A percentile compares a stretch with the other conserved stretches of the same genome.
phyloP scores from a whole-genome alignment of 2,113 vertebrate genomes.

The Columbina picui region DNA sequence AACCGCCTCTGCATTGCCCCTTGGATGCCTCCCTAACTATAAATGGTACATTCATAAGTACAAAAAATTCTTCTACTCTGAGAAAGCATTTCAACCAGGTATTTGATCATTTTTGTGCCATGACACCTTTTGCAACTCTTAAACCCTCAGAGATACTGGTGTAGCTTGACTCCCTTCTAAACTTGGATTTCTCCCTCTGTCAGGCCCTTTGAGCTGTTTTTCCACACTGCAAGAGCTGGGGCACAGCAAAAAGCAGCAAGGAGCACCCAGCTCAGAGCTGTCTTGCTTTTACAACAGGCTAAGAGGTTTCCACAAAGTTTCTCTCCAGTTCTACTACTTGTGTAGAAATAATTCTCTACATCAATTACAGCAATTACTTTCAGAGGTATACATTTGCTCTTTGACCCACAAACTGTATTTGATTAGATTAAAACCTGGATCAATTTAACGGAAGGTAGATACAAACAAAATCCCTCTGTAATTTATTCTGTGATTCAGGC shows the following conservation, averaged over 20 bases:
- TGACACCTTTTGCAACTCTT: background rate
- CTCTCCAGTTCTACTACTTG: background rate
- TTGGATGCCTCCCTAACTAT: background rate
- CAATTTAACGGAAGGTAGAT: background rate
- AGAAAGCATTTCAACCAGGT: background rate
- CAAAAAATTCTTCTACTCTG: background rate
- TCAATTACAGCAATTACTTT: background rate
- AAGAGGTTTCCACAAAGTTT: background rate
- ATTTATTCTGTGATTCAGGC: background rate
- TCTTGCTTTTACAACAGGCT: background rate
- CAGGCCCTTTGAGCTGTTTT: background rate
- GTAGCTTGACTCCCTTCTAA: background rate
- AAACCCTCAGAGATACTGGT: background rate
- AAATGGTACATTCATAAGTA: background rate
- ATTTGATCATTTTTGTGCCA: background rate
- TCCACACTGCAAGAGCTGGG: background rate
- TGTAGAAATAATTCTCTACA: background rate
- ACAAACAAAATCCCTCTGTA: background rate
- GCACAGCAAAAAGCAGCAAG: background rate
- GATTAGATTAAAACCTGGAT: constrained; percentile 17
- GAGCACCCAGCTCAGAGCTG: background rate
- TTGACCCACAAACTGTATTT: background rate
- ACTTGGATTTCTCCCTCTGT: background rate
- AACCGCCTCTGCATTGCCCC: background rate
- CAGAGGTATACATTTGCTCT: background rate